phyloP scores from a whole-genome alignment of 2,888 invertebrate species.

The Epinotia brunnichana region DNA sequence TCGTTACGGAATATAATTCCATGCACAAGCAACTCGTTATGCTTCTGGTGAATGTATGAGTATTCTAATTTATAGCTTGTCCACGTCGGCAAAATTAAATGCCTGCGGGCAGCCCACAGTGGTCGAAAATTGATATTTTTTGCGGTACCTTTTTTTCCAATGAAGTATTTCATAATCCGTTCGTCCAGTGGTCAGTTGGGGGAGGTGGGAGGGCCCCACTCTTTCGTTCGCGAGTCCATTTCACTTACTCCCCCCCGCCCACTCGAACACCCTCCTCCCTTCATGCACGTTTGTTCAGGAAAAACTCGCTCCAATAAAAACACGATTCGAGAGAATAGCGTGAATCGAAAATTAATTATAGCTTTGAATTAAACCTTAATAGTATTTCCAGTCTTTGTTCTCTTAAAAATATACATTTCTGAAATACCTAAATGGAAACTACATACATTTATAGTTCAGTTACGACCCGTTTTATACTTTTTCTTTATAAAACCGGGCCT shows the following conservation, averaged over 20 bases:
- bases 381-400: constrained; percentile 56
- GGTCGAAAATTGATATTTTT: constrained; percentile 48
- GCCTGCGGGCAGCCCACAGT: constrained; percentile 28
- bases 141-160: constrained; percentile 64
- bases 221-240: constrained; percentile 66
- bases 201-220: constrained; percentile 55
- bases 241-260: constrained; percentile 57
- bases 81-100: constrained; percentile 31
- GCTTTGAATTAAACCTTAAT: constrained; percentile 57
- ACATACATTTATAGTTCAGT: neutral
- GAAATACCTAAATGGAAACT: constrained; percentile 8
- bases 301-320: constrained; percentile 72
- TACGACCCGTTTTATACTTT: neutral
- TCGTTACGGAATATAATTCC: neutral
- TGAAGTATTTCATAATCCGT: constrained; percentile 77
- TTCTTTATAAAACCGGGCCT: neutral
- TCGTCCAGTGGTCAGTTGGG: constrained; percentile 72
- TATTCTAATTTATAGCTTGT: constrained; percentile 27
- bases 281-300: constrained; percentile 72
- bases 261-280: constrained; percentile 46
- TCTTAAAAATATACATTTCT: constrained; percentile 22
- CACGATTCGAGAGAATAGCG: constrained; percentile 66
- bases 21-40: constrained; percentile 22
- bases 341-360: constrained; percentile 79
- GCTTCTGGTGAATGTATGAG: neutral